Evolutionary conservation across 92 coral and sea anemone genomes (phyloP), one percentile per base, ranked within the genome.

Genomic region (Phymanthus crucifer): DNA sequence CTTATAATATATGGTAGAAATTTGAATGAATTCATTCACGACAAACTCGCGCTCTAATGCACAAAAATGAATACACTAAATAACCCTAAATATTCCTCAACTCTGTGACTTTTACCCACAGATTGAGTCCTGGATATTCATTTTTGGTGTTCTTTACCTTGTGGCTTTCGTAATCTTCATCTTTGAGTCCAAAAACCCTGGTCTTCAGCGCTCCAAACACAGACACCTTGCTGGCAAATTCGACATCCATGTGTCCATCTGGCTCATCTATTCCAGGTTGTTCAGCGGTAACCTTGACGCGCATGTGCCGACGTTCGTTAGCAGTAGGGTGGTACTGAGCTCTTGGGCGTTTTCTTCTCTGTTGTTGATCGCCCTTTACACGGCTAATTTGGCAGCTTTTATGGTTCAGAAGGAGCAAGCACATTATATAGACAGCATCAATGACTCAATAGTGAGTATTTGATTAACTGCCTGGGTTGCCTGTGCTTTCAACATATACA

Each of bases 381-480:
- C 92, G 34, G 92, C 92, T 24, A 88, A 88, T 31, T 83, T 88
- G 32, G 92, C 92, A 8, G 92, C 92, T 7, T 88, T 84, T 40
- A 88, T 88, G 92, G 92, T 88, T 6, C 83, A 85, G 65, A 84
- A 75, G 50, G 92, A 84, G 40, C 71, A 84, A 47, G 78, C 77
- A 40, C 83, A 66, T 27, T 88, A 78, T 61, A 80, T 88, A 31
- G 92, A 84, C 27, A 89, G 89, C 17, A 88, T 88, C 32, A 84
- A 85, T 74, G 92, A 88, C 68, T 84, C 89, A 2, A 88, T 74
- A 70, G 92, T 80, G 71, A 84, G 87, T 34, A 26, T 19, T 27
- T 43, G 14, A 2, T 38, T 38, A 38, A 10, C 5, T 38, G 43
- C 43, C n/a, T n/a, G 10, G 10, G 10, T 38, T 38, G 43, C 10